Evolutionary conservation across 2,888 invertebrate species (phyloP), one percentile per base, ranked within the genome.

Genomic region (Melikaiella ostensackeni): DNA sequence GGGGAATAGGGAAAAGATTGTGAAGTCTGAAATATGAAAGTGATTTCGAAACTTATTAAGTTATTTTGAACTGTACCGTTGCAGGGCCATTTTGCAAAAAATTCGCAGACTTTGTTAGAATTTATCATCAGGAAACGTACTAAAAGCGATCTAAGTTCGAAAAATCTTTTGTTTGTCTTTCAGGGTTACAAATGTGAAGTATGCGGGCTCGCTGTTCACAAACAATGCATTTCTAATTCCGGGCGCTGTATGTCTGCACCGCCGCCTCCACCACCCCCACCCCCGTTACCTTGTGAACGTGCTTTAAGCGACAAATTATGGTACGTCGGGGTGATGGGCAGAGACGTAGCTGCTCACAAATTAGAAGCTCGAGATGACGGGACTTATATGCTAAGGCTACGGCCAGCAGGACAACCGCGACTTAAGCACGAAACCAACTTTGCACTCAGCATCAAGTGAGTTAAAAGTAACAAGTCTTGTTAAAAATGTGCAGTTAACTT

Each of bases 301-400:
- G 93, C 92, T 61, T 85, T 93, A 24, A 92, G 93, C 0, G 92
- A 92, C 77, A 88, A 89, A 80, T 79, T 89, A 64, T 94, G 95
- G 97, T 97, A 96, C 91, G 97, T 96, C 66, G 97, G 97, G 11
- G 96, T 96, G 92, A 97, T 97, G 97, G 96, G 96, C 42, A 94
- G 97, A 77, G 96, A 96, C 86, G 94, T 94, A 79, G 97, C 97
- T 13, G 94, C 96, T 57, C 92, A 93, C 80, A 94, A 95, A 74
- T 92, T 97, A 82, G 96, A 96, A 87, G 93, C 94, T 81, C 94
- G 97, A 79, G 95, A 95, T 87, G 95, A 96, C 91, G 97, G 97
- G 86, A 97, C 97, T n/a, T 97, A 96, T 92, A 93, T 97, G 90
- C 92, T 97, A 86, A 93, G 97, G 75, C 95, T 96, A 84, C 94